These are phyloP conservation scores for Deroptyus accipitrinus DNA, from an alignment of 2,113 vertebrate genomes.

Conservation along the genomic window DNA sequence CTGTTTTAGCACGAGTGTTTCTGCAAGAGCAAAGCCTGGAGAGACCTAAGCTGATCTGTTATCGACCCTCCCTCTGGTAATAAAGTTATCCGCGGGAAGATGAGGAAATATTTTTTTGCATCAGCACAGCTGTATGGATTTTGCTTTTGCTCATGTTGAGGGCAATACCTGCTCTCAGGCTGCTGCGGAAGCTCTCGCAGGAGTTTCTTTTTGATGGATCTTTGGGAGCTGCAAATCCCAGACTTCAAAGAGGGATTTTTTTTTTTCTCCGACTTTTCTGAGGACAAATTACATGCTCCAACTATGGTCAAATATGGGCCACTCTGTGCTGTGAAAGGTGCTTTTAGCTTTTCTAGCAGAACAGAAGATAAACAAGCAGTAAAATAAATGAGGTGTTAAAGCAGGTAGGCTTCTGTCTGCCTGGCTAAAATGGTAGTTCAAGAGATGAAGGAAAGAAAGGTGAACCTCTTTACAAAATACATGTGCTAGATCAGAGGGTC, in stretches of 20 bases:
- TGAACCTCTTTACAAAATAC: background rate
- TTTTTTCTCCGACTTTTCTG: background rate
- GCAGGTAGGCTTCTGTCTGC: background rate
- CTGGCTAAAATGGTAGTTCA: background rate
- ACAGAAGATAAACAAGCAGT: background rate
- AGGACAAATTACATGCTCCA: background rate
- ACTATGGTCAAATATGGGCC: background rate
- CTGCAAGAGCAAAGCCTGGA: background rate
- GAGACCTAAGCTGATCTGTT: background rate
- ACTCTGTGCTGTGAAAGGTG: background rate
- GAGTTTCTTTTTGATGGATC: background rate
- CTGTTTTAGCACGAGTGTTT: background rate
- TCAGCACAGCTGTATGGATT: background rate
- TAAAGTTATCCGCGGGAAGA: background rate
- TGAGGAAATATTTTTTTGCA: background rate
- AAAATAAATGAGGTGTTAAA: background rate
- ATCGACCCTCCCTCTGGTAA: background rate
- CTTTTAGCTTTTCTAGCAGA: background rate
- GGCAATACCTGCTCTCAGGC: background rate
- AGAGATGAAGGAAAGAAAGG: background rate
- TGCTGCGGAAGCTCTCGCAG: background rate
- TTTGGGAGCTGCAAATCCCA: background rate
- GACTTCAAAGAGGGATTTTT: background rate
- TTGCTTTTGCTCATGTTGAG: accelerated
- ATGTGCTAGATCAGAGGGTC: background rate